phyloP scores from a whole-genome alignment of 2,113 vertebrate species.

The Nyctibius bracteatus region DNA sequence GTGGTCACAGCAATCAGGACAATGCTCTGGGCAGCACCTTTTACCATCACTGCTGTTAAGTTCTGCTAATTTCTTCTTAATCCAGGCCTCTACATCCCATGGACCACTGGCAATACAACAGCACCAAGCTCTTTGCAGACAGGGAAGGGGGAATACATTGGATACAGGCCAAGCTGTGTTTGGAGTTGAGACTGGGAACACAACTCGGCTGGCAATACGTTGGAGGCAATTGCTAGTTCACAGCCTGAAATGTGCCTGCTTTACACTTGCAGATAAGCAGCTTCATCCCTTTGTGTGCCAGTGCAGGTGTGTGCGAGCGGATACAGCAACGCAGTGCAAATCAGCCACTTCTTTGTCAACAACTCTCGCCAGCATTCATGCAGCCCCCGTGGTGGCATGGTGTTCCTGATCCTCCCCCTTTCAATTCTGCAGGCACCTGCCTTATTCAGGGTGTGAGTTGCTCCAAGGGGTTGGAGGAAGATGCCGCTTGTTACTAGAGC shows the following conservation, averaged over 20 bases:
- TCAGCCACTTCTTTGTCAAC: not conserved
- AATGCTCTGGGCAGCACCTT: not conserved
- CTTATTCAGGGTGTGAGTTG: not conserved
- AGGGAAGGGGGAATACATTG: not conserved
- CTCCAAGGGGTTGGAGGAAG: not conserved
- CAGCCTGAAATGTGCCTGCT: not conserved
- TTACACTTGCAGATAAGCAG: not conserved
- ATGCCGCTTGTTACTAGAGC: not conserved
- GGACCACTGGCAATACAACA: not conserved
- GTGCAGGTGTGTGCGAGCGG: not conserved
- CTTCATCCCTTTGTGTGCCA: not conserved
- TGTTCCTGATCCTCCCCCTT: not conserved
- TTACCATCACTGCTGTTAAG: not conserved
- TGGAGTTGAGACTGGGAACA: not conserved
- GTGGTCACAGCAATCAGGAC: not conserved
- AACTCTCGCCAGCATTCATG: not conserved
- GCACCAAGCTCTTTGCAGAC: not conserved
- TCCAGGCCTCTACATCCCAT: not conserved
- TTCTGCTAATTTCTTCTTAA: not conserved
- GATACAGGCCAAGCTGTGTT: not conserved
- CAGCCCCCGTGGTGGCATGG: fast-evolving
- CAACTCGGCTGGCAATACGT: not conserved
- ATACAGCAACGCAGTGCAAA: not conserved
- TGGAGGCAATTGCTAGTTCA: not conserved
- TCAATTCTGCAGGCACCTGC: not conserved